Percentiles rank a stretch among this genome's conserved stretches.
These are phyloP conservation scores for Olivierus martensii DNA, from an alignment of 1,140 invertebrate genomes.

Conservation along the genomic window DNA sequence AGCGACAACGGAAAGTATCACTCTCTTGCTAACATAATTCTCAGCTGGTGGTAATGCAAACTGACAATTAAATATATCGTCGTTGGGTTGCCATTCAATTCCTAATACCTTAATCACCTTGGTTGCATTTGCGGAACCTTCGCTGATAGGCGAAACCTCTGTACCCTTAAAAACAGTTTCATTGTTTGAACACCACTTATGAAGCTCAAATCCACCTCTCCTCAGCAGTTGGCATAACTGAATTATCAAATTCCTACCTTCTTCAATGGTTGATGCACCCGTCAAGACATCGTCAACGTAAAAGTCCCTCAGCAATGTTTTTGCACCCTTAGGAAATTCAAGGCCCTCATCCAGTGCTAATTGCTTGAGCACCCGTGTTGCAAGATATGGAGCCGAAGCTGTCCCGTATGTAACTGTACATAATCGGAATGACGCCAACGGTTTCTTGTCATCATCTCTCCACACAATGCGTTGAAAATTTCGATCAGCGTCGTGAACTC, in stretches of 20 bases:
- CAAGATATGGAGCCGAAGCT: conserved; percentile 23
- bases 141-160: conserved; percentile 25
- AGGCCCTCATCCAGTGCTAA: conserved; percentile 20
- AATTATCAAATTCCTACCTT: conserved; percentile 10
- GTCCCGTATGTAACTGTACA: conserved; percentile 29
- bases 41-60: too few relatives aligned
- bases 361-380: conserved; percentile 23
- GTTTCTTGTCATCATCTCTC: conserved; percentile 11
- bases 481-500: too few relatives aligned
- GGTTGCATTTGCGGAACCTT: not conserved
- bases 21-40: too few relatives aligned
- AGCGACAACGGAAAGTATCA: conserved; percentile 22
- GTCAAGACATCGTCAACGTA: conserved; percentile 25
- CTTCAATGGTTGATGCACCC: conserved; percentile 11
- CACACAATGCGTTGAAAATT: conserved; percentile 19
- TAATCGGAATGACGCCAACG: conserved; percentile 21
- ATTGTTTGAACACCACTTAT: too few relatives aligned
- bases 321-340: conserved; percentile 17
- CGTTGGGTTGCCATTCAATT: not conserved
- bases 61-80: conserved; percentile 8
- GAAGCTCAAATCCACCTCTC: conserved; percentile 22
- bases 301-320: conserved; percentile 12
- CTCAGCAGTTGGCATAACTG: conserved; percentile 9
- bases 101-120: not conserved
- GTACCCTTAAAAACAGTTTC: too few relatives aligned